These are phyloP conservation scores for Eptesicus fuscus DNA, from an alignment of 2,113 vertebrate genomes.

Conservation along the genomic window DNA sequence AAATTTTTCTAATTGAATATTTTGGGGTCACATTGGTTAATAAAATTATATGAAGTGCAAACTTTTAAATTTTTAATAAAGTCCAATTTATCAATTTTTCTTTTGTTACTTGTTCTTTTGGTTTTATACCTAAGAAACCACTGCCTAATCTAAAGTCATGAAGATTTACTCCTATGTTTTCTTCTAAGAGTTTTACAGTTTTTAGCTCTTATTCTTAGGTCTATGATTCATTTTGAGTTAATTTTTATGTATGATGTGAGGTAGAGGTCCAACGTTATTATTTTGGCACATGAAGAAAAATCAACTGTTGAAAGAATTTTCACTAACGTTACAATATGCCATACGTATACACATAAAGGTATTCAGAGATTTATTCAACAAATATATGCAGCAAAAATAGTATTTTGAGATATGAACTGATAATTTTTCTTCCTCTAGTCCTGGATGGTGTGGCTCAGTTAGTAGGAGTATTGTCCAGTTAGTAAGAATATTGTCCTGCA, in stretches of 20 bases:
- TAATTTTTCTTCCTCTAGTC: not conserved
- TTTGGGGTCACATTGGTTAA: not conserved
- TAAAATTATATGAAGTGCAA: not conserved
- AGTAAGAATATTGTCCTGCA: not conserved
- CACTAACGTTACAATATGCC: not conserved
- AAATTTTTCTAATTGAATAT: not conserved
- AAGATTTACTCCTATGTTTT: not conserved
- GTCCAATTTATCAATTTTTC: not conserved
- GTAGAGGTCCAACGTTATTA: not conserved
- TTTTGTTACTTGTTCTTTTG: not conserved
- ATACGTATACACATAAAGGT: not conserved
- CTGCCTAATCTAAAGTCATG: not conserved
- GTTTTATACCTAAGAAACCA: not conserved
- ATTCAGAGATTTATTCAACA: not conserved
- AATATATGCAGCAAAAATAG: not conserved
- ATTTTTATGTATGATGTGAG: not conserved
- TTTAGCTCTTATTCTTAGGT: not conserved
- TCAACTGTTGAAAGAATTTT: not conserved
- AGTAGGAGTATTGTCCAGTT: not conserved
- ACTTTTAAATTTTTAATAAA: not conserved
- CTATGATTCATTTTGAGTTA: not conserved
- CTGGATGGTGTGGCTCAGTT: not conserved
- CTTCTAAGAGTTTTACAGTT: not conserved
- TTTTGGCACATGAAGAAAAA: not conserved
- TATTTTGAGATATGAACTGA: not conserved